Conservation (phyloP, 2,888 invertebrate species). For the Drosophila paracracens region DNA sequence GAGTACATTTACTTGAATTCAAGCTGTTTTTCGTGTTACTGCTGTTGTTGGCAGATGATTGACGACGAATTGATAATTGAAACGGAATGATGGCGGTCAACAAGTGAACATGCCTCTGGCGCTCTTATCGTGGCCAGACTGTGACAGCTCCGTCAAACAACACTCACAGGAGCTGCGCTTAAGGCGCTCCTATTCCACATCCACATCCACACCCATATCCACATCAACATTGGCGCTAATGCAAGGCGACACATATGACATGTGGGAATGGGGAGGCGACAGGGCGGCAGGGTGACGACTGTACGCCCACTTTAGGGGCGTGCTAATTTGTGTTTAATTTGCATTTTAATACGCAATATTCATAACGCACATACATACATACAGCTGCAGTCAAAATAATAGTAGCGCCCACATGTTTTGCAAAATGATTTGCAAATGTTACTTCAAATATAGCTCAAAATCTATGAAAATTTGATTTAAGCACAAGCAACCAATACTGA, state of each 20-base stretch:
- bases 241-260: conserved; percentile 35
- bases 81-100: conserved; percentile 68
- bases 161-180: conserved; percentile 3
- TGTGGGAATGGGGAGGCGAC: background rate
- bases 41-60: conserved; percentile 47
- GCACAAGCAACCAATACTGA: background rate
- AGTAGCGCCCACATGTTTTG: background rate
- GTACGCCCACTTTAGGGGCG: conserved; percentile 38
- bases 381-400: conserved; percentile 1
- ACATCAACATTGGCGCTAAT: conserved; percentile 19
- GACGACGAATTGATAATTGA: conserved; percentile 31
- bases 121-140: conserved; percentile 15
- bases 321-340: conserved; percentile 78
- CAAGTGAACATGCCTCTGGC: conserved; percentile 46
- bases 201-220: background rate
- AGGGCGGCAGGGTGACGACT: background rate
- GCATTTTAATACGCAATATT: conserved; percentile 74
- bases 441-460: background rate
- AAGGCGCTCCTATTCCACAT: background rate
- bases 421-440: background rate
- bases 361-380: conserved; percentile 43
- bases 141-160: conserved; percentile 9
- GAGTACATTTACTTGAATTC: background rate
- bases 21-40: background rate
- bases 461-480: background rate